Conservation (phyloP, 2,113 vertebrate species). For the Psophia crepitans region DNA sequence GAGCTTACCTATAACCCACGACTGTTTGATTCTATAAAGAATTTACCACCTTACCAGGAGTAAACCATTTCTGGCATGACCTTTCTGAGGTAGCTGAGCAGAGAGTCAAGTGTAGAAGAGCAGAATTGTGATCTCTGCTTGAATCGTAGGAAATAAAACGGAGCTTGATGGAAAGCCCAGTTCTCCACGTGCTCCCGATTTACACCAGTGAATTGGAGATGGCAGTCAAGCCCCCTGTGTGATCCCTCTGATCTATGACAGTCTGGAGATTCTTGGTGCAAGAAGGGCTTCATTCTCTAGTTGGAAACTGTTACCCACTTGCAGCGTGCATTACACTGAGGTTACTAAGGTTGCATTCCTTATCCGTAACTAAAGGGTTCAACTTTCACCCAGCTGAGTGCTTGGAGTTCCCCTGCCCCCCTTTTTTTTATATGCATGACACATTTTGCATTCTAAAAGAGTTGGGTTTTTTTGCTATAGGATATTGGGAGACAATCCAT, state of each 20-base stretch:
- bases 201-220: background rate
- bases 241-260: background rate
- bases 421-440: background rate
- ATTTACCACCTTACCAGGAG: background rate
- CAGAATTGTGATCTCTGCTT: background rate
- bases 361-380: background rate
- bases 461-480: constrained; percentile 58
- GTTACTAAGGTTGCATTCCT: background rate
- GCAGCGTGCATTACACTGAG: background rate
- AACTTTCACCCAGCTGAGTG: background rate
- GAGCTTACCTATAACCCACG: background rate
- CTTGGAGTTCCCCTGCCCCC: background rate
- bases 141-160: background rate
- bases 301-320: background rate
- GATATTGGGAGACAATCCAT: constrained; percentile 88
- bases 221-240: background rate
- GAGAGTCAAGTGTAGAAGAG: background rate
- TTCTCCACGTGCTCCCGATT: background rate
- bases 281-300: background rate
- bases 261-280: background rate
- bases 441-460: background rate
- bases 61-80: background rate
- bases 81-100: background rate
- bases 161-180: background rate
- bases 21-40: background rate